phyloP scores from a whole-genome alignment of 2,797 vertebrate genomes.

The Acipenser oxyrinchus region DNA sequence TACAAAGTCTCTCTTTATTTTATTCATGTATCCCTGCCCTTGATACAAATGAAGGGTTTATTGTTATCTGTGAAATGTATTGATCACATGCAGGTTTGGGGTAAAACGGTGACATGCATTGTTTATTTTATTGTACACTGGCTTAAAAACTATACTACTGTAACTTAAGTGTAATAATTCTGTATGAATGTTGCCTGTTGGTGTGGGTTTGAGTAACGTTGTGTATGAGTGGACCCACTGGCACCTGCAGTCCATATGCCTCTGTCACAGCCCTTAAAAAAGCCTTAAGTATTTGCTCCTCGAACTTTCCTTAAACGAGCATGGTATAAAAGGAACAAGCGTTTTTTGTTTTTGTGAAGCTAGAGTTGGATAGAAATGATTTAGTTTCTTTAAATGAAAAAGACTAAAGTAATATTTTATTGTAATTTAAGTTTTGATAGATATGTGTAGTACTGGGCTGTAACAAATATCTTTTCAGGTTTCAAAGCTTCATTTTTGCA shows the following conservation, averaged over 20 bases:
- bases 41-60: slow-evolving; percentile 56
- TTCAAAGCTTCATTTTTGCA: slow-evolving; percentile 72
- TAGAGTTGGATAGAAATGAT: slow-evolving; percentile 70
- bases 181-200: slow-evolving; percentile 67
- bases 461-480: slow-evolving; percentile 51
- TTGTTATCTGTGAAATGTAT: slow-evolving; percentile 57
- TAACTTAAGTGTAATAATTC: slow-evolving; percentile 83
- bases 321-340: slow-evolving; percentile 66
- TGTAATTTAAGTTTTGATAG: slow-evolving; percentile 73
- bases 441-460: slow-evolving; percentile 78
- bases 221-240: slow-evolving; percentile 66
- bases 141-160: slow-evolving; percentile 97
- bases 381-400: slow-evolving; percentile 69
- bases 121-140: slow-evolving; percentile 95
- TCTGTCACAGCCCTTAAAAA: slow-evolving; percentile 80
- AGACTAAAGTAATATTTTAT: slow-evolving; percentile 69
- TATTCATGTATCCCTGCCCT: slow-evolving; percentile 13
- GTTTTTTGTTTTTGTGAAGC: slow-evolving; percentile 42
- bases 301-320: slow-evolving; percentile 81
- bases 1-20: too few relatives aligned
- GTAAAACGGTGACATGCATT: slow-evolving; percentile 75
- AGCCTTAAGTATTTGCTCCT: slow-evolving; percentile 97
- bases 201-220: slow-evolving; percentile 61
- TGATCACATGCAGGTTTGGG: slow-evolving; percentile 92
- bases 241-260: slow-evolving; percentile 66